These are phyloP conservation scores for Porites rus DNA, from an alignment of 92 coral and sea anemone species.

Conservation along the genomic window DNA sequence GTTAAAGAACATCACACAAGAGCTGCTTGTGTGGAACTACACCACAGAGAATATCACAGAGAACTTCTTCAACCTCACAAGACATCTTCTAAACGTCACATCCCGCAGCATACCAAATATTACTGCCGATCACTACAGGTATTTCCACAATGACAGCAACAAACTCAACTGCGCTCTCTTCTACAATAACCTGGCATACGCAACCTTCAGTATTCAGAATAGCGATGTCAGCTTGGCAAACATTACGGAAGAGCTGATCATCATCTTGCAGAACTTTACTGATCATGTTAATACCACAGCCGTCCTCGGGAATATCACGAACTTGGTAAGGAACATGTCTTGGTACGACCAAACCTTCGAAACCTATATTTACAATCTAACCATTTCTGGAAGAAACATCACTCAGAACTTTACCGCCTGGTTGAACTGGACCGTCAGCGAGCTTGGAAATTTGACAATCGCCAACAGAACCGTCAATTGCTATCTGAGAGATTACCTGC, in stretches of 20 bases:
- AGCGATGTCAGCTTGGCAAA: constrained; percentile 46
- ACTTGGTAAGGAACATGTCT: constrained; percentile 45
- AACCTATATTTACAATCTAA: constrained; percentile 37
- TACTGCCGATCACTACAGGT: constrained; percentile 45
- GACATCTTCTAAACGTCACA: constrained; percentile 63
- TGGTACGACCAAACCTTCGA: constrained; percentile 43
- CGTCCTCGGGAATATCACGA: constrained; percentile 56
- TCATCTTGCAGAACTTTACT: constrained; percentile 62
- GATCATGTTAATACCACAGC: constrained; percentile 59
- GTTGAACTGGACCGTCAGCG: constrained; percentile 55
- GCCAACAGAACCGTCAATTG: constrained; percentile 48
- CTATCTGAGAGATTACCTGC: constrained; percentile 55
- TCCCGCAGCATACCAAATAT: constrained; percentile 68
- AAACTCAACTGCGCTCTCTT: constrained; percentile 39
- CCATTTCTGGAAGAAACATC: constrained; percentile 29
- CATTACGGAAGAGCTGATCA: constrained; percentile 69
- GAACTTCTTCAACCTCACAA: constrained; percentile 58
- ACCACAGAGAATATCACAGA: constrained; percentile 53
- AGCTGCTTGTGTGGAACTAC: constrained; percentile 61
- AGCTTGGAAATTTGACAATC: constrained; percentile 57
- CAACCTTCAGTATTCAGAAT: constrained; percentile 20
- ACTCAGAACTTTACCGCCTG: constrained; percentile 51
- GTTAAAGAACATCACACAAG: constrained; percentile 61
- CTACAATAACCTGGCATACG: constrained; percentile 47
- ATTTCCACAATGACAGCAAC: constrained; percentile 37